Base-by-base conservation (phyloP, 2,888 invertebrate species). In the Oxystoma pomonae region DNA sequence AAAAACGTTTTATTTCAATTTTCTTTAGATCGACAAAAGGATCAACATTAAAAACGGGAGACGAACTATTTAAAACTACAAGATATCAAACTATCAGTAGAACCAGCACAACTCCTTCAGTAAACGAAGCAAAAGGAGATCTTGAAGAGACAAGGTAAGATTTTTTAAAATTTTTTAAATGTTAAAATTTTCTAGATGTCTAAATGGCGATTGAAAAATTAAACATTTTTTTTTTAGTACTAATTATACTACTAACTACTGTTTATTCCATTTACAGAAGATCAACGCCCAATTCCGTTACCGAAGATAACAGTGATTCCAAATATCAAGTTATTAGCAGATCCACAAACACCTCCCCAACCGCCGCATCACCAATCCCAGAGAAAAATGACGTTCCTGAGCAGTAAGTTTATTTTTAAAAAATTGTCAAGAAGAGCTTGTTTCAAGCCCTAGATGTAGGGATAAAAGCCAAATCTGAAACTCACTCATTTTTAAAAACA, bases 21-120 rank as follows among this genome's bases (percentile, higher is more conserved):
- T n/a, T n/a, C n/a, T n/a, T n/a, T 20, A 61, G 59, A 1, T 62
- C 60, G 2, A 58, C 58, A 5, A 16, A 16, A 2, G 19, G 21
- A 21, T 16, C 62, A 58, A n/a, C n/a, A n/a, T n/a, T 12, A 16
- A 16, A 50, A 21, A 2, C 52, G n/a, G 52, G 18, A 16, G 20
- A 20, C 1, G 20, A n/a, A n/a, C 7, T 53, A n/a, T n/a, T 16
- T 16, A n/a, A 53, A n/a, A 53, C n/a, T 9, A n/a, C 53, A n/a
- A 71, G 71, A 58, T 70, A 70, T 20, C 69, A 72, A 60, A 70
- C 65, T 35, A 67, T 71, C n/a, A 67, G 68, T 61, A 67, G 73
- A 56, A 69, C 69, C 19, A 71, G 71, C 16, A 66, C 69, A 55
- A 53, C 63, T n/a, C 20, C 63, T 1, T n/a, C 63, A 21, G 20